Percentiles rank a stretch among this genome's conserved stretches.
phyloP scores from a whole-genome alignment of 2,888 invertebrate genomes.

The Bursaphelenchus okinawaensis region DNA sequence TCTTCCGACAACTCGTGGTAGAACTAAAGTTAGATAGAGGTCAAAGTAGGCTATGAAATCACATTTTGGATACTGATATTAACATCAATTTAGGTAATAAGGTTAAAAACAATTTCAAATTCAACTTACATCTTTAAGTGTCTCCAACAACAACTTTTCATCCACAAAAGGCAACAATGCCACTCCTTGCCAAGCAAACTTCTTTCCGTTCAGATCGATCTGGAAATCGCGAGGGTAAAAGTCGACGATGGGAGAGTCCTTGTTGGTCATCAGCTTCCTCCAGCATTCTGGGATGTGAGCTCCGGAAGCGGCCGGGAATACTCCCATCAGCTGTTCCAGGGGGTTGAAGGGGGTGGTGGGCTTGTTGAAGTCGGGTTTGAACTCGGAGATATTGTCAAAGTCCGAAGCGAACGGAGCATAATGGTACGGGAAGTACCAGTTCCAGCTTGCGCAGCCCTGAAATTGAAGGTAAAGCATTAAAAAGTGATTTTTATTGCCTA shows the following conservation, averaged over 20 bases:
- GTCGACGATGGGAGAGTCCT: constrained; percentile 89
- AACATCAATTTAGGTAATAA: background rate
- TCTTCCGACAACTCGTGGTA: constrained; percentile 75
- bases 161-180: constrained; percentile 96
- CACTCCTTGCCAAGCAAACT: constrained; percentile 98
- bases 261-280: constrained; percentile 84
- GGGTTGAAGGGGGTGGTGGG: constrained; percentile 91
- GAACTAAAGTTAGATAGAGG: too few relatives aligned
- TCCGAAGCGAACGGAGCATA: constrained; percentile 99
- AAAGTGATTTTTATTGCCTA: constrained; percentile 6
- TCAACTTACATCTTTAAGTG: constrained; percentile 33
- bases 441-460: constrained; percentile 91
- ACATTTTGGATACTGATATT: background rate
- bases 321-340: constrained; percentile 96
- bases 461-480: constrained; percentile 8
- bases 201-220: constrained; percentile 89
- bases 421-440: constrained; percentile 99
- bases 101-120: background rate
- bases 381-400: constrained; percentile 78
- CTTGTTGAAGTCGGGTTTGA: constrained; percentile 75
- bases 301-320: constrained; percentile 86
- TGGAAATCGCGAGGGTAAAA: constrained; percentile 93
- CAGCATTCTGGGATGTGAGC: constrained; percentile 87
- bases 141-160: constrained; percentile 73
- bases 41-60: background rate